Evolutionary conservation across 2,113 vertebrate genomes (phyloP).

Genomic region (Nycticryphes semicollaris): DNA sequence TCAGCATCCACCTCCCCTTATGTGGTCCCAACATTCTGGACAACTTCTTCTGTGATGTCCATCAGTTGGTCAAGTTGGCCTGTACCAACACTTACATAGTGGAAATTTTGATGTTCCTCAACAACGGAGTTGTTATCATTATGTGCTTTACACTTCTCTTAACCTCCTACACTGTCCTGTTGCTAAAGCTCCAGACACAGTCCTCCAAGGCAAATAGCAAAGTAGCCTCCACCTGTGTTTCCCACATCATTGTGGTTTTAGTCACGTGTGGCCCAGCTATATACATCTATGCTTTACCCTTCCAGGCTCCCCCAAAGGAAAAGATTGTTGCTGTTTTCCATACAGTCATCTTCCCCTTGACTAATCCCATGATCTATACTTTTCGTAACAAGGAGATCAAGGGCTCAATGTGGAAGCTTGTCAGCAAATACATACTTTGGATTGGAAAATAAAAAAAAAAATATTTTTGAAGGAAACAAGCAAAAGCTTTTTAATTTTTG

Average conservation of each 20-base stretch:
- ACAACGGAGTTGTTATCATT: neutral
- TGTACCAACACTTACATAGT: neutral
- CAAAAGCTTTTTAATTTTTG: neutral
- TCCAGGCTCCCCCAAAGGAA: neutral
- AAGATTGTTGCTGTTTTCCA: neutral
- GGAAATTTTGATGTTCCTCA: neutral
- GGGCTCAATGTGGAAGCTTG: neutral
- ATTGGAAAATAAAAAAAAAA: neutral
- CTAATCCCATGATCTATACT: neutral
- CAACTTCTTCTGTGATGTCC: conserved; percentile 8
- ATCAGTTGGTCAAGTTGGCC: neutral
- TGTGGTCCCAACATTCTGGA: neutral
- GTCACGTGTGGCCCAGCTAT: neutral
- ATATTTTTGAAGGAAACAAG: neutral
- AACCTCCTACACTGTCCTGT: neutral
- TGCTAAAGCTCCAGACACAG: neutral
- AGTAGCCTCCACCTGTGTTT: neutral
- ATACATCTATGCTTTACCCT: neutral
- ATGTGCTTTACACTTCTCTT: neutral
- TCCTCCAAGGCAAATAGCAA: neutral
- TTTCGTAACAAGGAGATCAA: neutral
- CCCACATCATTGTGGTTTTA: neutral
- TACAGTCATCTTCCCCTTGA: neutral
- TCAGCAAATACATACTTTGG: neutral
- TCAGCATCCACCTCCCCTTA: neutral